Base-by-base conservation (phyloP, 2,113 vertebrate species). In the Equus quagga region DNA sequence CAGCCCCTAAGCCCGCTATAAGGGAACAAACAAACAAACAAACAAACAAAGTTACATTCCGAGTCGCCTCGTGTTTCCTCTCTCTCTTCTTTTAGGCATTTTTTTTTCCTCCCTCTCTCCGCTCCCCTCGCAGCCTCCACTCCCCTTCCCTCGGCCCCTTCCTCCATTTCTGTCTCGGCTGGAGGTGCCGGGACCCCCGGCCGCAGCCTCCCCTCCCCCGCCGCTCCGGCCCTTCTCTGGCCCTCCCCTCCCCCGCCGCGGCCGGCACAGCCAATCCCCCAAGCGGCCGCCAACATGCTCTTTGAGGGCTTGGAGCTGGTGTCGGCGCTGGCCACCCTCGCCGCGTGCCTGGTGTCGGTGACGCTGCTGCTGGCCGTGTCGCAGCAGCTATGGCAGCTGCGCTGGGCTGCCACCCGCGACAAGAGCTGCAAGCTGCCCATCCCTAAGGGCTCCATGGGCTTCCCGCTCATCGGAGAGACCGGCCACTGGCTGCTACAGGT, bases 401-500 rank as follows among this genome's bases (percentile, higher is more conserved):
- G 99, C 79, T 99, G 99, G 99, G 99, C 99, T 76, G 99, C 99
- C 91, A 99, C 99, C 96, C 99, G 99, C 96, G 99, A 99, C 99
- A 99, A 99, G 98, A 99, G 98, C 99, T 99, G 99, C 99, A 99
- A 99, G 97, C 98, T 99, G 85, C 99, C 99, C 80, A 99, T 99
- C 98, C 99, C 99, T 51, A 99, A 99, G 97, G 99, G 99, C 97
- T 99, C 99, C 98, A 99, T 99, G 99, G 99, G 99, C 97, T 99
- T 99, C 99, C 99, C 99, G 90, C 98, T 99, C 98, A 99, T 99
- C 98, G 99, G 99, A 96, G 99, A 99, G 98, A 99, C 99, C 91
- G 99, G 99, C 99, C 99, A 99, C 99, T 99, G 99, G 99, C 98
- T 99, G 91, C 98, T 99, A 82, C 99, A 99, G 99, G 99, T 99